Conservation (phyloP, 2,113 vertebrate genomes). For the Lophotis ruficrista region DNA sequence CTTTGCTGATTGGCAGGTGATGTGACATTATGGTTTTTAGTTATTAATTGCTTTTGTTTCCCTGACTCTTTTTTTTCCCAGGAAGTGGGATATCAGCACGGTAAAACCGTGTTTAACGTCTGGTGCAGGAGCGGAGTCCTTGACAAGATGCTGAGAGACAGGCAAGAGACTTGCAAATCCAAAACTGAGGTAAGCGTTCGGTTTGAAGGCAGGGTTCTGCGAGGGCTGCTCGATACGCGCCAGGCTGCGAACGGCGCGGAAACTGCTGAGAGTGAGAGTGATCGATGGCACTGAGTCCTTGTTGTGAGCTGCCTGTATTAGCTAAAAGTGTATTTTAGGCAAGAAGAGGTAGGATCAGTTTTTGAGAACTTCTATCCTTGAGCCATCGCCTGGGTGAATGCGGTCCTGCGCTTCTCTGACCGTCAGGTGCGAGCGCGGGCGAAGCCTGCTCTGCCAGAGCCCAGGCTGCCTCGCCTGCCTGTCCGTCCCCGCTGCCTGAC, state of each 20-base stretch:
- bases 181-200: conserved; percentile 81
- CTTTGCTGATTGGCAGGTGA: not conserved
- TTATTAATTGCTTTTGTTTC: not conserved
- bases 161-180: conserved; percentile 84
- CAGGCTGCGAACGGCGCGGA: not conserved
- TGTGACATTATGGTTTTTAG: not conserved
- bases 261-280: not conserved
- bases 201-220: not conserved
- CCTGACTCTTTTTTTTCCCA: conserved; percentile 18
- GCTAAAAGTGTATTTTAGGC: not conserved
- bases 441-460: not conserved
- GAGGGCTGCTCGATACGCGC: not conserved
- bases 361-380: not conserved
- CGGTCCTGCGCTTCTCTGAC: not conserved
- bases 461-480: not conserved
- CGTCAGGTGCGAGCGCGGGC: not conserved
- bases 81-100: conserved; percentile 94
- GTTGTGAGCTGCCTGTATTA: not conserved
- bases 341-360: not conserved
- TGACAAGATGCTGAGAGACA: conserved; percentile 90
- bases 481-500: not conserved
- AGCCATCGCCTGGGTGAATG: not conserved
- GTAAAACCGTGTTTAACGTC: conserved; percentile 88
- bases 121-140: conserved; percentile 89
- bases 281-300: not conserved